Evolutionary conservation across 2,888 invertebrate genomes (phyloP), one percentile per base, ranked within the genome.

Genomic region (Alloplasta piceator): DNA sequence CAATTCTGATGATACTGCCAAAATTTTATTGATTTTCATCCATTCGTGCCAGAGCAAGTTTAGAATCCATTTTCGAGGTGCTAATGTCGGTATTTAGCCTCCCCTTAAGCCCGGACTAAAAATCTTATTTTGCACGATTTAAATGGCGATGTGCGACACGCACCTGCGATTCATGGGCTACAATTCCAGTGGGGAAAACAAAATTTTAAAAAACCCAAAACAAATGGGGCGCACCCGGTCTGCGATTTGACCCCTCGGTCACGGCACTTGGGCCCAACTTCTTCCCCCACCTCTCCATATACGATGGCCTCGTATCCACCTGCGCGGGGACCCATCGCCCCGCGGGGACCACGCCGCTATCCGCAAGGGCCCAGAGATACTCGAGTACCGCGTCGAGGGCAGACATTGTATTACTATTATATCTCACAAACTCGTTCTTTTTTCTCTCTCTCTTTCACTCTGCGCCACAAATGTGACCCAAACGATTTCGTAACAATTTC

Each of bases 191-290:
- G 4, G 39, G 6, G 12, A 64, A 61, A 58, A 58, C n/a, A 56
- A 43, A 66, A 3, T 26, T 26, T 26, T 3, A 38, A 67, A 38
- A 9, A 5, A 66, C 84, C 82, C 82, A 83, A 82, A 82, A 82
- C 70, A 64, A 82, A 79, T 77, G 70, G 70, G 74, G 78, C 75
- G 56, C 74, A 79, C 70, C 66, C 60, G 73, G 76, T 82, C 80
- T 82, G 77, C 74, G 80, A 80, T 80, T 83, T 83, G 84, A 84
- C 85, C 26, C 86, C 86, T 85, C 85, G 83, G 87, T 87, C 87
- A 86, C 88, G 87, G 83, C 85, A 79, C 74, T 80, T 84, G 86
- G 83, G 66, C 82, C 67, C 80, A 77, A 75, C 61, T 66, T 26
- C 3, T 26, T 73, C 58, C 75, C 77, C 75, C 77, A 74, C 75